Percentiles rank a stretch among this genome's conserved stretches.
phyloP scores from a whole-genome alignment of 2,113 vertebrate genomes.

The Condylura cristata region DNA sequence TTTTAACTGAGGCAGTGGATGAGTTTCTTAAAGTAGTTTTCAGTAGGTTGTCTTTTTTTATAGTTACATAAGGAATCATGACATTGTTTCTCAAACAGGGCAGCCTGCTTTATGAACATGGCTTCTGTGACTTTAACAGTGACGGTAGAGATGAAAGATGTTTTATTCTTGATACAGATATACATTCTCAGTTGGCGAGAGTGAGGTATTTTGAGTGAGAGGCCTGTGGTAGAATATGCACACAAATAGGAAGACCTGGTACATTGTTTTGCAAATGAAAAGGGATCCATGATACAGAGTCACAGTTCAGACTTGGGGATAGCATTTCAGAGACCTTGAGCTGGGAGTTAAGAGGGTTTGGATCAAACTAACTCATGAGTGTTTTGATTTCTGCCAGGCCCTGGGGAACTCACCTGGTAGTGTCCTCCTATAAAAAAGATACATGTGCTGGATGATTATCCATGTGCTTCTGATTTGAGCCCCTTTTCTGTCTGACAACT shows the following conservation, averaged over 20 bases:
- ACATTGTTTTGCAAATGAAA: background rate
- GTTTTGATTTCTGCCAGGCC: background rate
- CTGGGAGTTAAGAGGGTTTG: background rate
- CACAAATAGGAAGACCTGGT: no score
- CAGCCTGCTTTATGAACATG: background rate
- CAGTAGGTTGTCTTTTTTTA: background rate
- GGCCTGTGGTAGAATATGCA: background rate
- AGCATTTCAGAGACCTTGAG: background rate
- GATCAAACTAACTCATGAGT: background rate
- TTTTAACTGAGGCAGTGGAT: background rate
- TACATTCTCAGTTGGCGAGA: background rate
- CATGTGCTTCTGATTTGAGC: background rate
- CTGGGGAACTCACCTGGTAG: background rate
- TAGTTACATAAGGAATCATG: background rate
- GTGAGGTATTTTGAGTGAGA: background rate
- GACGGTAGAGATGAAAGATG: background rate
- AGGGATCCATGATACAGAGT: accelerated
- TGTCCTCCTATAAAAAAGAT: background rate
- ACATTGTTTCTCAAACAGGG: background rate
- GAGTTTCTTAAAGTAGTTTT: background rate
- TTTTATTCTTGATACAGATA: background rate
- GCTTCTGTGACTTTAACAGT: background rate
- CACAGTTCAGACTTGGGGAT: background rate
- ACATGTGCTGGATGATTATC: background rate
- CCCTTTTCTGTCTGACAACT: background rate